Evolutionary conservation across 2,797 vertebrate species (phyloP).

Genomic region (Chaetophractus vellerosus): DNA sequence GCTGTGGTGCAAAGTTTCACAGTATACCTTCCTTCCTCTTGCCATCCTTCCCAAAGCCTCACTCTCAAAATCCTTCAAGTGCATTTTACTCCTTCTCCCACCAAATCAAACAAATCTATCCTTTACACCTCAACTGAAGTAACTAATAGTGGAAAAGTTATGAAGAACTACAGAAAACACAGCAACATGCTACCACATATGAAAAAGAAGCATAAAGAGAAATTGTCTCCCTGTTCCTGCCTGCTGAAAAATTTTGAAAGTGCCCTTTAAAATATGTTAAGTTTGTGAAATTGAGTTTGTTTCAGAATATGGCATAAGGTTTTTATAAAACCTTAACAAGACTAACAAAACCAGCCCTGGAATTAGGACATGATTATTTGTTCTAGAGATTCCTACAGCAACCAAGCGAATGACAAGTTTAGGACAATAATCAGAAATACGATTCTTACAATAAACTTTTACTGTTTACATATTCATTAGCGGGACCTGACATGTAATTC

Average conservation of each 20-base stretch:
- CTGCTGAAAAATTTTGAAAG: neutral
- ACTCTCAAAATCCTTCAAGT: neutral
- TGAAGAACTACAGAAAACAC: slow-evolving; percentile 63
- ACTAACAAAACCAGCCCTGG: slow-evolving; percentile 32
- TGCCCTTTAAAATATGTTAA: neutral
- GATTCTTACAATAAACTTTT: slow-evolving; percentile 38
- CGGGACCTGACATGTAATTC: neutral
- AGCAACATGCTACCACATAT: slow-evolving; percentile 7
- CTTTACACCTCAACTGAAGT: slow-evolving; percentile 22
- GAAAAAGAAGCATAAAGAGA: neutral
- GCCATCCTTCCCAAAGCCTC: neutral
- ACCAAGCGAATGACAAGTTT: slow-evolving; percentile 8
- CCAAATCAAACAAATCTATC: slow-evolving; percentile 40
- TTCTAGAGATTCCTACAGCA: slow-evolving; percentile 22
- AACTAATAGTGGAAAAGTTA: slow-evolving; percentile 3
- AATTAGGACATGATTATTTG: slow-evolving; percentile 29
- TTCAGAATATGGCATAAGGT: slow-evolving; percentile 29
- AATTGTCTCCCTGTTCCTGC: neutral
- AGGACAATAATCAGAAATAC: neutral
- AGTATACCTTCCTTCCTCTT: neutral
- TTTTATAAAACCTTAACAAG: slow-evolving; percentile 13
- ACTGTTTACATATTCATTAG: neutral
- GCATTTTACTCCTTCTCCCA: neutral
- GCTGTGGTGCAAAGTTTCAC: neutral
- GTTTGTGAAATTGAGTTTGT: neutral